Evolutionary conservation across 2,888 invertebrate species (phyloP).

Genomic region (Phyllotreta striolata): DNA sequence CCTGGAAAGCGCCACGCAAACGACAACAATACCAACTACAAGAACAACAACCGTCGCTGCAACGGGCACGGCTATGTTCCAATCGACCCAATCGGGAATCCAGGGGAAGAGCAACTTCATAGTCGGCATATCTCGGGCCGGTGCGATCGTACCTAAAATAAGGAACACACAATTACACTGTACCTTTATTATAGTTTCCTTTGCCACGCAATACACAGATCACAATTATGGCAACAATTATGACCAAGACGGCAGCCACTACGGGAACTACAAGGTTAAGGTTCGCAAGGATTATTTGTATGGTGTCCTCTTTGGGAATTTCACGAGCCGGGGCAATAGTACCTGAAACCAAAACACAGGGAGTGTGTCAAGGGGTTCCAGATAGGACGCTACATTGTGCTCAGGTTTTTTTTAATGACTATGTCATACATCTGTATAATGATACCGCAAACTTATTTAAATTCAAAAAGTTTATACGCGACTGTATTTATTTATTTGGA

Average conservation of each 20-base stretch:
- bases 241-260: constrained; percentile 89
- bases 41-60: constrained; percentile 90
- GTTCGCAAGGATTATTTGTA: constrained; percentile 88
- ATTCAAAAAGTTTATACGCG: too few relatives aligned
- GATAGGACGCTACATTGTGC: constrained; percentile 33
- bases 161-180: constrained; percentile 42
- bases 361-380: constrained; percentile 43
- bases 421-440: constrained; percentile 34
- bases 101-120: constrained; percentile 72
- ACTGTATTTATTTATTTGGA: too few relatives aligned
- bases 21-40: constrained; percentile 88
- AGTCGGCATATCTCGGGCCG: constrained; percentile 67
- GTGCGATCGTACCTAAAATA: constrained; percentile 80
- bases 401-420: constrained; percentile 35
- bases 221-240: constrained; percentile 91
- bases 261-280: constrained; percentile 94
- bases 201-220: constrained; percentile 90
- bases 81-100: constrained; percentile 87
- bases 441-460: too few relatives aligned
- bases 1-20: constrained; percentile 87
- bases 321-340: constrained; percentile 92
- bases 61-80: constrained; percentile 90
- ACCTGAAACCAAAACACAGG: constrained; percentile 77
- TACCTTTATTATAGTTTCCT: constrained; percentile 86
- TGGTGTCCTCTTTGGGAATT: constrained; percentile 83